phyloP scores from a whole-genome alignment of 2,113 vertebrate species.

The Chloebia gouldiae region DNA sequence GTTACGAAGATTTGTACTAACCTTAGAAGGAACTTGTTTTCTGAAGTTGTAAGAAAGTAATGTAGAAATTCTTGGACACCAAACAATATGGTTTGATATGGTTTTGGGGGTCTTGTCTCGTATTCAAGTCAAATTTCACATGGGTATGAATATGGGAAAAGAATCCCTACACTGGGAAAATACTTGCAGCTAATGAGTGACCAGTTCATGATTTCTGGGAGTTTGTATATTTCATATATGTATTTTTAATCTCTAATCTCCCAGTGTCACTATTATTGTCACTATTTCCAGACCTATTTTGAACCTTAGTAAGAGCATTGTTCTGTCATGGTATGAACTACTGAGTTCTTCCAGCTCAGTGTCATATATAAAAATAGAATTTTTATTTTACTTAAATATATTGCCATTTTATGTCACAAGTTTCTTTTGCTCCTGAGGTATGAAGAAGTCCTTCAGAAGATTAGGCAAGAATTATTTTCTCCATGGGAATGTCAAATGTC shows the following conservation, averaged over 20 bases:
- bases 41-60: not conserved
- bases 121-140: not conserved
- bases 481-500: not conserved
- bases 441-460: not conserved
- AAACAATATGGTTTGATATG: not conserved
- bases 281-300: not conserved
- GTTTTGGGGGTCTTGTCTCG: not conserved
- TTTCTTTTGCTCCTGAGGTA: not conserved
- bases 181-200: not conserved
- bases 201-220: not conserved
- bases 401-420: not conserved
- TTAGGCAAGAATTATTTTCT: not conserved
- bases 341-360: not conserved
- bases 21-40: not conserved
- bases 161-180: not conserved
- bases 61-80: not conserved
- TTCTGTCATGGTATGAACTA: not conserved
- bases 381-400: not conserved
- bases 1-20: not conserved
- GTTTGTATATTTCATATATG: not conserved
- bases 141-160: not conserved
- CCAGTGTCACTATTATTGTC: not conserved
- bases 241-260: not conserved
- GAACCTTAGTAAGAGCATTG: not conserved
- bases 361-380: not conserved